These are phyloP conservation scores for Leptopilina clavipes DNA, from an alignment of 1,140 invertebrate species.

Conservation along the genomic window DNA sequence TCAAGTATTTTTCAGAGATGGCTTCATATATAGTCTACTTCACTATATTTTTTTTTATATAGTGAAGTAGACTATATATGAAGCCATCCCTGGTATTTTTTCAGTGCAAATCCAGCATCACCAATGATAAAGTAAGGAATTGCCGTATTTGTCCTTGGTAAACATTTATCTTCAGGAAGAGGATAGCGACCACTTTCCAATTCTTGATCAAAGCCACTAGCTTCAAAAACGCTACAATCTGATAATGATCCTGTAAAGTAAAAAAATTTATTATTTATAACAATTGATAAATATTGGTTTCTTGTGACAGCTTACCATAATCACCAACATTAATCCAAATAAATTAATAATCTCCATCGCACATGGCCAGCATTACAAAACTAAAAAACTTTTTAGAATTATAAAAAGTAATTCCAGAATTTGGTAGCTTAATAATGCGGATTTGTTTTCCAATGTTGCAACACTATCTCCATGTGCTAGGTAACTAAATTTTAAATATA, in stretches of 20 bases:
- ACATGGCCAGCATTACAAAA: slow-evolving; percentile 58
- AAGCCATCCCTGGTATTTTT: too few species aligned
- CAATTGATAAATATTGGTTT: too few species aligned
- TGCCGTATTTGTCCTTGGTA: background rate
- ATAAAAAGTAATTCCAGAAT: background rate
- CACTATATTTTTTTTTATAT: too few species aligned
- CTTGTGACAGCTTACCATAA: background rate
- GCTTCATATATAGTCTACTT: too few species aligned
- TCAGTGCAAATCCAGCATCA: background rate
- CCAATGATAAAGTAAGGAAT: background rate
- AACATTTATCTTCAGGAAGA: background rate
- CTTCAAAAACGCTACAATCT: background rate
- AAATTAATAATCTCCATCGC: slow-evolving; percentile 61
- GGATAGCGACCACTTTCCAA: background rate
- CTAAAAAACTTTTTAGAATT: slow-evolving; percentile 61
- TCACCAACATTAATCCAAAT: slow-evolving; percentile 68
- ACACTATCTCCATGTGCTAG: too few species aligned
- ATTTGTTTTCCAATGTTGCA: slow-evolving; percentile 65
- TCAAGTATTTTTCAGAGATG: background rate
- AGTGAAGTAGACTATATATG: too few species aligned
- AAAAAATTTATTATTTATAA: too few species aligned
- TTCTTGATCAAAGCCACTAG: background rate
- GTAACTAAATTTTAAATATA: too few species aligned
- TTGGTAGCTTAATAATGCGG: slow-evolving; percentile 58
- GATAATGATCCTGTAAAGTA: background rate